phyloP scores from a whole-genome alignment of 2,113 vertebrate genomes.

The Ptilonorhynchus violaceus region DNA sequence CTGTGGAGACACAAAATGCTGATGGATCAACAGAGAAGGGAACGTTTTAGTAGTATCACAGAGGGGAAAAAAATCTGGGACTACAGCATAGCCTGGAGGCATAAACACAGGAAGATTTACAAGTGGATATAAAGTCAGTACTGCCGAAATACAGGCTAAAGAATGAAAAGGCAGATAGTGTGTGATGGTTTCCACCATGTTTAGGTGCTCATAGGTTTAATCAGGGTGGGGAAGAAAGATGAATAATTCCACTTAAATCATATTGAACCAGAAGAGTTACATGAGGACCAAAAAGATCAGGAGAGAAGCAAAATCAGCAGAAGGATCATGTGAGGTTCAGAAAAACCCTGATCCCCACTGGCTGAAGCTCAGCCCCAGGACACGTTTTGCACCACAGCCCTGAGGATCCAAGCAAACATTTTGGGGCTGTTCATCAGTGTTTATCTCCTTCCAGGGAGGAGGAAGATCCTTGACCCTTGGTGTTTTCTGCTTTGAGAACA shows the following conservation, averaged over 20 bases:
- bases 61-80: background rate
- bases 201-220: background rate
- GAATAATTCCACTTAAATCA: background rate
- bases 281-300: background rate
- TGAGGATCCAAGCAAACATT: accelerated
- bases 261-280: background rate
- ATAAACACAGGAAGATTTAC: background rate
- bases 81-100: background rate
- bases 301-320: background rate
- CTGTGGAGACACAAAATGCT: background rate
- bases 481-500: background rate
- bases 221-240: background rate
- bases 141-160: background rate
- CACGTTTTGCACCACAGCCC: accelerated
- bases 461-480: background rate
- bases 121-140: background rate
- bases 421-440: accelerated
- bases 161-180: background rate
- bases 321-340: background rate
- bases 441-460: background rate
- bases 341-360: accelerated
- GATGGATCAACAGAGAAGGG: background rate
- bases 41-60: accelerated
- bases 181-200: background rate
- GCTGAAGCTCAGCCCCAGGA: background rate